Base-by-base conservation (phyloP, 2,113 vertebrate genomes). In the Cettia cetti region DNA sequence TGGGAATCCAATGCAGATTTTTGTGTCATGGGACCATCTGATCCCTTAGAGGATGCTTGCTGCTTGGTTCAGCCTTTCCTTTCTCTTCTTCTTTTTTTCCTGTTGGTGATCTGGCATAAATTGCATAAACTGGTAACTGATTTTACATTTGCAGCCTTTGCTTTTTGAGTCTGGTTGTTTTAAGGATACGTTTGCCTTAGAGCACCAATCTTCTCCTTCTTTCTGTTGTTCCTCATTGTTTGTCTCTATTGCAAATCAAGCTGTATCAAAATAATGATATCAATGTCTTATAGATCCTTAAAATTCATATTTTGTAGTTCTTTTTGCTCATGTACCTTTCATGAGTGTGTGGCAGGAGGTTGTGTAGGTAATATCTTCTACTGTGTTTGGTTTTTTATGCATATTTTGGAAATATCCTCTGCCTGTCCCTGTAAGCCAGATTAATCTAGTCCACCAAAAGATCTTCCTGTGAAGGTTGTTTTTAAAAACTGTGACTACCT, bases 301-400 rank as follows among this genome's bases (percentile, higher is more conserved):
- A 64, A 63, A 72, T 69, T 72, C 6, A 26, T 60, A 40, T 15
- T 53, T 65, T n/a, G 17, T 69, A n/a, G 31, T 56, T 76, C 19
- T 80, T 64, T 44, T 74, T 77, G 31, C 37, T 81, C 12, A 21
- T 11, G 7, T 57, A 30, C 12, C 8, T 45, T 57, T 61, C 71
- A 28, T 60, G 30, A 79, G 13, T 35, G 30, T 75, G 42, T 79
- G n/a, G 20, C 42, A 42, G 35, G 21, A 75, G 15, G 6, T 2
- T 52, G 11, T 64, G 14, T 71, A 64, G 53, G 49, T 71, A 50
- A 11, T 63, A 14, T 6, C 15, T 89, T 79, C 42, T 82, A 13
- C 24, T 0, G 1, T 9, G 0, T 22, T 47, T 16, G 19, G 0
- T 8, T 72, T 37, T 80, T 52, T 17, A 26, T 37, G 15, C 2